Base-by-base conservation (phyloP, 2,113 vertebrate genomes). In the Chiloscyllium plagiosum region DNA sequence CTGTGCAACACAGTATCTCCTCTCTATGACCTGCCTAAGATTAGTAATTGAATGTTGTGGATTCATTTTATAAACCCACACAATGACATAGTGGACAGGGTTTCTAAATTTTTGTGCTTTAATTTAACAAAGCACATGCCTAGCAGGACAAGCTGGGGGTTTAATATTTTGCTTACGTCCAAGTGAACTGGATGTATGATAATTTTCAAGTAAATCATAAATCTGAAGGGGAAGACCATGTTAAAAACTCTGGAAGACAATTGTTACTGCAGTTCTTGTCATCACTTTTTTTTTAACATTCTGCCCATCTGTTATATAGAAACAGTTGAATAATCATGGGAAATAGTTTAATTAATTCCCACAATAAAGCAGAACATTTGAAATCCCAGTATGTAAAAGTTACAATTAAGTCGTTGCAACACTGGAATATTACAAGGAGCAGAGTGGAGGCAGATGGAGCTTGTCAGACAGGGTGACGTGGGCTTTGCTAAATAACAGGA, bases 391-490 rank as follows among this genome's bases (percentile, higher is more conserved):
- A 94, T 70, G 66, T 56, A 69, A 94, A 70, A 94, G 92, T 68
- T 66, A 69, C 42, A 47, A 69, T 47, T 68, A 94, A 94, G 69
- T 68, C 22, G 70, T 42, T 94, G 47, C 65, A 68, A 29, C 29
- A 37, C n/a, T 42, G 47, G 47, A 19, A 66, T 69, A 68, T 20
- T 68, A 94, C 20, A 94, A 42, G 10, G 66, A 47, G 29, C 92
- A 70, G 92, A 69, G 66, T 94, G 66, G 92, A 69, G 69, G 66
- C 92, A 69, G 92, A 94, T 90, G 87, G 52, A 90, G 52, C 92
- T 70, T 69, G 19, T 94, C 92, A 69, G 92, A 70, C 37, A 70
- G 65, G n/a, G 37, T 47, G 92, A 94, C 92, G 65, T 69, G 37
- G 47, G n/a, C 20, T 70, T 68, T 69, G 20, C 65, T 94, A 70